Percentiles rank a stretch among this genome's conserved stretches.
Evolutionary conservation across 2,888 invertebrate genomes (phyloP).

Genomic region (Candidula unifasciata): DNA sequence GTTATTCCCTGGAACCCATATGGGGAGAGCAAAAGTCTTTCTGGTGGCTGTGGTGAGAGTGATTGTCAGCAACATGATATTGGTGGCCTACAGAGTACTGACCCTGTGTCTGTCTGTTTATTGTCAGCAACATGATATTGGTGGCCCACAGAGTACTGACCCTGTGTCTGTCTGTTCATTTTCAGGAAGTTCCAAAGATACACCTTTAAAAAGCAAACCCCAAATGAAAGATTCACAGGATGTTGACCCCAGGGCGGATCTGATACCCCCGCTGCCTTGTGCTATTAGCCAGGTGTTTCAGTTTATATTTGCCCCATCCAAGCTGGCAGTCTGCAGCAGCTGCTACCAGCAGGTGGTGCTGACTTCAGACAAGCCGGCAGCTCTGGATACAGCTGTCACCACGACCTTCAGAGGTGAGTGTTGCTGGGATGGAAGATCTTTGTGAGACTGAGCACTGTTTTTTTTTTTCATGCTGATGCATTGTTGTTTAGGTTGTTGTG

Average conservation of each 20-base stretch:
- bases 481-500: too few species aligned
- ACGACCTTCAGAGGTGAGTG: slow-evolving; percentile 36
- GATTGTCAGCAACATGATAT: too few species aligned
- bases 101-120: neutral
- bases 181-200: slow-evolving; percentile 37
- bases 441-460: too few species aligned
- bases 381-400: slow-evolving; percentile 6
- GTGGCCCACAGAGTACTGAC: neutral
- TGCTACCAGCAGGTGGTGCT: slow-evolving; percentile 55
- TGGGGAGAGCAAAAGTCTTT: too few species aligned
- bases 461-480: too few species aligned
- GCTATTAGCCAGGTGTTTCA: slow-evolving; percentile 53
- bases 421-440: neutral
- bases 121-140: too few species aligned
- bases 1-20: too few species aligned
- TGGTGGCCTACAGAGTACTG: neutral
- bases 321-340: slow-evolving; percentile 55
- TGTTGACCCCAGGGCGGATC: neutral
- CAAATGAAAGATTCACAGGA: neutral
- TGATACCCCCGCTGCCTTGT: slow-evolving; percentile 36
- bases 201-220: neutral
- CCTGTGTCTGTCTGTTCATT: neutral
- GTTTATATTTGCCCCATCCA: slow-evolving; percentile 55
- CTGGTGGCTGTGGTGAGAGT: too few species aligned
- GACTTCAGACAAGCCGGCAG: neutral